Conservation (phyloP, 2,797 vertebrate genomes). For the Remorina albescens region DNA sequence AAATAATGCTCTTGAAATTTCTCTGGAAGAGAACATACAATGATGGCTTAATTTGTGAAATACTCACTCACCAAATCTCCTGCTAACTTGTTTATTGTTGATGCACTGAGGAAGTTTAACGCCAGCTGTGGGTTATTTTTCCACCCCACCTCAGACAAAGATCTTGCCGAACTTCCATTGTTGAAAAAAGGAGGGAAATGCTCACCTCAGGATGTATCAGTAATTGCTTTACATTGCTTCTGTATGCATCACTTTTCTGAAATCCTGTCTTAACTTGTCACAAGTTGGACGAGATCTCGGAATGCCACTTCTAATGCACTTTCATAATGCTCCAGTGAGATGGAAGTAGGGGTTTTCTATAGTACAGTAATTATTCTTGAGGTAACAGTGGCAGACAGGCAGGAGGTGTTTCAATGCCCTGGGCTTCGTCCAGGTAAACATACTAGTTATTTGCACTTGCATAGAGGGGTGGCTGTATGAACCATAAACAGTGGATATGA, state of each 20-base stretch:
- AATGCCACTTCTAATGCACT: background rate
- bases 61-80: background rate
- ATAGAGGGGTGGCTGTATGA: slow-evolving; percentile 1
- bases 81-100: background rate
- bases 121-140: slow-evolving; percentile 11
- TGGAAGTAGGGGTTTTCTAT: no score
- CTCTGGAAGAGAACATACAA: slow-evolving; percentile 29
- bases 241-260: slow-evolving; percentile 11
- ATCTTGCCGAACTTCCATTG: slow-evolving; percentile 24
- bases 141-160: background rate
- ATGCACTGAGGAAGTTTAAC: background rate
- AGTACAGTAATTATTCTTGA: background rate
- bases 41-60: background rate
- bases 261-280: slow-evolving; percentile 23
- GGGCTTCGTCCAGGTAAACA: slow-evolving; percentile 16
- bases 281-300: background rate
- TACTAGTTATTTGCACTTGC: slow-evolving; percentile 2
- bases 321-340: background rate
- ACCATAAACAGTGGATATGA: slow-evolving; percentile 11
- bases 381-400: background rate
- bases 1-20: slow-evolving; percentile 24
- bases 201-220: background rate
- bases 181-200: background rate
- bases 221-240: background rate
- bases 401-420: slow-evolving; percentile 7